Base-by-base conservation (phyloP, 2,113 vertebrate genomes). In the Cariama cristata region DNA sequence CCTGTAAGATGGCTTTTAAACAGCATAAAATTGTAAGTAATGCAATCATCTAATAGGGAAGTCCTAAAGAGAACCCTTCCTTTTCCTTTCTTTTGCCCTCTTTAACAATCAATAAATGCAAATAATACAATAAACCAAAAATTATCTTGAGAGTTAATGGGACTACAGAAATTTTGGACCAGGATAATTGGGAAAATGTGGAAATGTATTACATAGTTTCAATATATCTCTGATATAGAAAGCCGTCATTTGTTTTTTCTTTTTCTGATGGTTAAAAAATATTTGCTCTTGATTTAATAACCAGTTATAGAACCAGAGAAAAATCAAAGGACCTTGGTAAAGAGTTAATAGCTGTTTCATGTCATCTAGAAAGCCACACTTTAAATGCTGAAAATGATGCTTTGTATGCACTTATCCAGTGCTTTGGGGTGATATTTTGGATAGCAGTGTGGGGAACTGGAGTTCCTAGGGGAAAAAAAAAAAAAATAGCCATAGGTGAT, bases 201-300 rank as follows among this genome's bases (percentile, higher is more conserved):
- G 60, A 81, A 94, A 76, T 38, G 4, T 30, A n/a, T 93, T 90
- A 74, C 12, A 28, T 84, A 38, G 8, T 94, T 97, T 96, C 81
- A 83, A 26, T 60, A 30, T 44, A 77, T 93, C 72, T 64, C 23
- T 95, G 35, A 3, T 26, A 23, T 22, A 63, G 59, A 93, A 97
- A 90, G 68, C 8, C 49, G 90, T 27, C 30, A 59, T 74, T 92
- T 84, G 80, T 87, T 60, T 67, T 90, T 94, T 67, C 47, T 45
- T 17, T 4, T 24, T 3, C 8, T 42, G 5, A 38, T 38, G 38
- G 6, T 86, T 71, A 85, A 47, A 80, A 75, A 52, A 56, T 71
- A 75, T 53, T 60, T 68, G 7, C 2, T 68, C 40, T 44, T 44
- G 6, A 26, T 90, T 82, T 82, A 83, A 66, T 8, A 59, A 71